Percentiles rank a stretch among this genome's conserved stretches.
Evolutionary conservation across 2,797 vertebrate genomes (phyloP).

Genomic region (Cuculus canorus): DNA sequence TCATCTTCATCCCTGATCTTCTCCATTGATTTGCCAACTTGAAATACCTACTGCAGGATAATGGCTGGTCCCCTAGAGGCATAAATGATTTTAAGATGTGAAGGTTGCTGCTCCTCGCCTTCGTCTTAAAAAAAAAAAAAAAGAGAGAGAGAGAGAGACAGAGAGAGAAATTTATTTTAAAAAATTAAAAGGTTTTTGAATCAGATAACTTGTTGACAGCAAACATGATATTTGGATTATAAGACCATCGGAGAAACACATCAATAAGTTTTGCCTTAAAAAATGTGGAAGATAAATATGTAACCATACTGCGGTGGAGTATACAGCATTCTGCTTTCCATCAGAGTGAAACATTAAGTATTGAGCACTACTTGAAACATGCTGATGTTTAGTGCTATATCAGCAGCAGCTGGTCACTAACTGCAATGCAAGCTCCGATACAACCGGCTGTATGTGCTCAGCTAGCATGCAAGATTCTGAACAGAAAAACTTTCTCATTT

Average conservation of each 20-base stretch:
- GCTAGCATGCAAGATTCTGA: not conserved
- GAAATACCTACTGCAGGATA: conserved; percentile 56
- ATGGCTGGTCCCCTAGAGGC: conserved; percentile 35
- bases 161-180: not conserved
- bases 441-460: not conserved
- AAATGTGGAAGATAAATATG: conserved; percentile 29
- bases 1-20: conserved; percentile 64
- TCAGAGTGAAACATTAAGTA: not conserved
- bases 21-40: conserved; percentile 54
- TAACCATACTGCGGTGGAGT: not conserved
- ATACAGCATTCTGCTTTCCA: not conserved
- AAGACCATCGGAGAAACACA: not conserved
- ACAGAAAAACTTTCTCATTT: not conserved
- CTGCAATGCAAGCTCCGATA: not conserved
- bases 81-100: conserved; percentile 49
- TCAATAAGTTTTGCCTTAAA: not conserved
- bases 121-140: not conserved
- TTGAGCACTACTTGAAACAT: not conserved
- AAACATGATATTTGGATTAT: conserved; percentile 18
- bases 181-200: not conserved
- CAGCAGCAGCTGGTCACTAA: not conserved
- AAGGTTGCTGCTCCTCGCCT: conserved; percentile 19
- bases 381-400: not conserved
- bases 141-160: not conserved
- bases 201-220: conserved; percentile 27